A percentile compares a stretch with the other conserved stretches of the same genome.
Conservation (phyloP, 2,797 vertebrate genomes). For the Gephyroberyx darwinii region DNA sequence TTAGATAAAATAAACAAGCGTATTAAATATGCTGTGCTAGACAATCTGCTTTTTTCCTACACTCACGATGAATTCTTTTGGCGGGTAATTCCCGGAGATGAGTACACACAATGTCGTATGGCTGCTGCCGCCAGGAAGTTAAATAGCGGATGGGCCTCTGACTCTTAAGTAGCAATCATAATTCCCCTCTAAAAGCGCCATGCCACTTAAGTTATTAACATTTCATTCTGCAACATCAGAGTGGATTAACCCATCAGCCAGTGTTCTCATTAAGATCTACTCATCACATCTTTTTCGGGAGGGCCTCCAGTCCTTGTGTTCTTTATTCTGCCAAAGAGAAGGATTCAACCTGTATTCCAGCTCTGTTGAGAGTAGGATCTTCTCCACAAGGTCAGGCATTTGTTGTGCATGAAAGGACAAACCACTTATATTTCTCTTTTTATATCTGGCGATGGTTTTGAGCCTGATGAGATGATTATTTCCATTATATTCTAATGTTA, state of each 20-base stretch:
- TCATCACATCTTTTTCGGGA: constrained; percentile 32
- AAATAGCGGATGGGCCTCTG: constrained; percentile 54
- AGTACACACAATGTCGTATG: constrained; percentile 35
- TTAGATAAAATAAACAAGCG: constrained; percentile 30
- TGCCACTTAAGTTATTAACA: constrained; percentile 78
- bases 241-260: constrained; percentile 71
- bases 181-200: constrained; percentile 73
- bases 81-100: constrained; percentile 39
- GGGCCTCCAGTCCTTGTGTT: constrained; percentile 21
- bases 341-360: constrained; percentile 10
- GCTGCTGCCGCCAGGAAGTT: constrained; percentile 49
- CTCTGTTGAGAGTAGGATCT: constrained; percentile 6
- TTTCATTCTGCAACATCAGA: constrained; percentile 74
- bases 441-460: not conserved
- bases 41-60: not conserved
- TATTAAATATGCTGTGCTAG: constrained; percentile 27
- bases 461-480: not conserved
- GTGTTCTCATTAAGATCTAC: constrained; percentile 62
- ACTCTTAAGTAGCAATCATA: constrained; percentile 60
- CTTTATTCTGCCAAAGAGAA: constrained; percentile 37
- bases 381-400: constrained; percentile 19
- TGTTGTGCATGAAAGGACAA: not conserved
- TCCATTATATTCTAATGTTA: not conserved
- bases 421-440: constrained; percentile 1
- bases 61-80: constrained; percentile 19